These are phyloP conservation scores for Dendrocincla tyrannina DNA, from an alignment of 2,797 vertebrate genomes.

Conservation along the genomic window DNA sequence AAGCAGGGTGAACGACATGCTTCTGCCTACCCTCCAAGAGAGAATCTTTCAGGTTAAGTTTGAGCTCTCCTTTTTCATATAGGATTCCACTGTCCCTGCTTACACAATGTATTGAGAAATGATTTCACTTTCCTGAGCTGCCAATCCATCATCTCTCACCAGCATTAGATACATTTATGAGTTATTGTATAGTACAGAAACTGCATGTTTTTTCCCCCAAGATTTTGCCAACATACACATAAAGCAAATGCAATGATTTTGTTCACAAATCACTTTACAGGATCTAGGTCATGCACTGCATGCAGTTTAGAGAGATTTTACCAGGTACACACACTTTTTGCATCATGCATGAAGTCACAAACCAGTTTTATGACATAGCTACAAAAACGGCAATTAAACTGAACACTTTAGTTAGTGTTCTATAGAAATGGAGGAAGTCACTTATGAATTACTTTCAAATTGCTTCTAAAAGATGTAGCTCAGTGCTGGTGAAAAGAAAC, in stretches of 20 bases:
- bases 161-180: constrained; percentile 45
- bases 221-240: constrained; percentile 41
- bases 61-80: background rate
- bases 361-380: constrained; percentile 15
- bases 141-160: constrained; percentile 19
- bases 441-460: constrained; percentile 19
- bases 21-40: background rate
- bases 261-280: constrained; percentile 29
- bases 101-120: background rate
- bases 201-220: background rate
- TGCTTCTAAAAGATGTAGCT: background rate
- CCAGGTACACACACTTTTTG: constrained; percentile 59
- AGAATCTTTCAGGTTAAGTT: background rate
- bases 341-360: constrained; percentile 64
- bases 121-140: background rate
- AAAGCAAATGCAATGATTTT: constrained; percentile 56
- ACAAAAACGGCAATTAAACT: background rate
- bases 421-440: background rate
- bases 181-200: constrained; percentile 11
- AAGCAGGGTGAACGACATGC: background rate
- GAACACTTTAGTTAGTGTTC: background rate
- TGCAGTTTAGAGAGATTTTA: constrained; percentile 66
- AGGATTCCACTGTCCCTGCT: background rate
- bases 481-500: constrained; percentile 48
- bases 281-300: constrained; percentile 74